Conservation (phyloP, 2,113 vertebrate genomes). For the Onychostruthus taczanowskii region DNA sequence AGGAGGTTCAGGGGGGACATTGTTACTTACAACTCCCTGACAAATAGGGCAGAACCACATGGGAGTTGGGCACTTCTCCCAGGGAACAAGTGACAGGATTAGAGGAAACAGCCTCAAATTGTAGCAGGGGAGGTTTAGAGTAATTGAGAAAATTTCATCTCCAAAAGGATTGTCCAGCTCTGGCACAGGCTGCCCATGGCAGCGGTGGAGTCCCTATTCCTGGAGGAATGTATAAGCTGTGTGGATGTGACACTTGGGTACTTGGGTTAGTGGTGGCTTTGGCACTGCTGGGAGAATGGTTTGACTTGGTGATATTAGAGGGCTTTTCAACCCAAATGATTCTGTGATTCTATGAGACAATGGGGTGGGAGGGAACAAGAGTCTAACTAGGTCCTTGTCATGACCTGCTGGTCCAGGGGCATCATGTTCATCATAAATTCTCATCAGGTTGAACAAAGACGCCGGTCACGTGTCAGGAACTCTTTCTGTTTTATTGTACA, state of each 20-base stretch:
- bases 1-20: not conserved
- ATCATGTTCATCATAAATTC: not conserved
- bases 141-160: not conserved
- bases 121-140: not conserved
- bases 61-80: not conserved
- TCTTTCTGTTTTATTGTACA: not conserved
- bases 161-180: not conserved
- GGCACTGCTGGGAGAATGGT: not conserved
- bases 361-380: not conserved
- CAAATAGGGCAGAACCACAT: not conserved
- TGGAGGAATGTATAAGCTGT: not conserved
- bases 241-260: not conserved
- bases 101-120: not conserved
- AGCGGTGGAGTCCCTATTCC: not conserved
- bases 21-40: not conserved
- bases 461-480: rapidly evolving
- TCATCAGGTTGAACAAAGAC: not conserved
- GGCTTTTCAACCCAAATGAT: not conserved
- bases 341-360: not conserved
- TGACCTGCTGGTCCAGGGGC: not conserved
- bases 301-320: not conserved
- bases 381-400: not conserved
- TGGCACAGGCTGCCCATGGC: not conserved
- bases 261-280: not conserved
- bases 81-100: not conserved